Base-by-base conservation (phyloP, 2,888 invertebrate genomes). In the Cataglyphis cursor region DNA sequence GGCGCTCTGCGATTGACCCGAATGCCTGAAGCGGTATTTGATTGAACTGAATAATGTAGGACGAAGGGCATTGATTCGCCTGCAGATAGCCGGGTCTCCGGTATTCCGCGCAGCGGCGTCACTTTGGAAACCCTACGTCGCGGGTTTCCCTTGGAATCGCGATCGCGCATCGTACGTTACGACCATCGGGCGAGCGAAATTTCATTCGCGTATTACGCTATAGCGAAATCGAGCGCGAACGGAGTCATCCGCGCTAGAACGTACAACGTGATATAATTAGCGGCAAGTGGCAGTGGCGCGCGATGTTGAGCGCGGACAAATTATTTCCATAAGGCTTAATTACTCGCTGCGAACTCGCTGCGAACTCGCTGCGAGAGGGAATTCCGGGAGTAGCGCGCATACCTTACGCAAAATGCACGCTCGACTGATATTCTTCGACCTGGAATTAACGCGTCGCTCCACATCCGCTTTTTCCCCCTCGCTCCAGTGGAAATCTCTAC, bases 11-110 rank as follows among this genome's bases (percentile, higher is more conserved):
- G 59, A 90, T 81, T 90, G 90, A 91, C 89, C 88, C 86, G 88
- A 88, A 92, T 91, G 90, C 91, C 90, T 88, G 85, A 76, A 89
- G 88, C 90, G 89, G 83, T 85, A 92, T 91, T 91, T 89, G 92
- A 93, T 92, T 90, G 88, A 87, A 88, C 87, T 90, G 90, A 92
- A 93, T 93, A 91, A 93, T 93, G 91, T 89, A 91, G 91, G 90
- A 62, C 91, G 91, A 90, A 92, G 91, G 91, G 90, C 91, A 90
- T 91, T 90, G 89, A 91, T 92, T 92, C 90, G 89, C 88, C 85
- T 61, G 83, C 75, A 89, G 89, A 89, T 89, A 90, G 72, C 82
- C 83, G 59, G 82, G 88, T 88, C 59, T 59, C 87, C 87, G 88
- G 89, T 88, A 90, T 90, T 90, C 86, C 82, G 83, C 24, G 21